A percentile compares a stretch with the other conserved stretches of the same genome.
Evolutionary conservation across 2,113 vertebrate species (phyloP).

Genomic region (Mormyrus lacerda): DNA sequence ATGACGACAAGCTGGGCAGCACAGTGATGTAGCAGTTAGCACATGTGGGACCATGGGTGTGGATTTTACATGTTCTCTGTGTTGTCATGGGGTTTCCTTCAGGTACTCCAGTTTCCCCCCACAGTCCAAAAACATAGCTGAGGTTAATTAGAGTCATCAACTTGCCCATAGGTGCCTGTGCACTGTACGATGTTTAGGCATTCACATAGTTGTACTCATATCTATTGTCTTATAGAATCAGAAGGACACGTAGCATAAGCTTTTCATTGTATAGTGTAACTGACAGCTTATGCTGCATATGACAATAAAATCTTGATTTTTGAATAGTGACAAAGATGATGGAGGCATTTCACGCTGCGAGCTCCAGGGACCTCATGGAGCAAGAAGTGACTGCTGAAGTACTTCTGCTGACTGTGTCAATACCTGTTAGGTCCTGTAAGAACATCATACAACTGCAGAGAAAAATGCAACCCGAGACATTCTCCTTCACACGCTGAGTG

Average conservation of each 20-base stretch:
- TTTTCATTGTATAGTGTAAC: not conserved
- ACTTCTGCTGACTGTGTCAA: not conserved
- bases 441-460: no score
- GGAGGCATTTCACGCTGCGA: not conserved
- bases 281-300: not conserved
- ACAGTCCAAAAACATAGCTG: no score
- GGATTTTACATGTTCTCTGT: no score
- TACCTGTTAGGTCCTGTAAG: not conserved
- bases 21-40: not conserved
- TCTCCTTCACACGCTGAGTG: not conserved
- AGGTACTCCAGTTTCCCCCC: no score
- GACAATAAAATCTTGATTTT: not conserved
- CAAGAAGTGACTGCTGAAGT: not conserved
- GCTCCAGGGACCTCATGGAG: not conserved
- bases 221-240: not conserved
- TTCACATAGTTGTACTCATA: not conserved
- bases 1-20: no score
- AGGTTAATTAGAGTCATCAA: no score
- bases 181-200: not conserved
- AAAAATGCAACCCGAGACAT: no score
- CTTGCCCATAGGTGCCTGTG: no score
- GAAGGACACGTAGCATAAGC: not conserved
- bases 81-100: no score
- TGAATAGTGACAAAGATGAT: not conserved
- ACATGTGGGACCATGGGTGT: no score